These are phyloP conservation scores for Bradypus variegatus DNA, from an alignment of 2,797 vertebrate species.

Conservation along the genomic window DNA sequence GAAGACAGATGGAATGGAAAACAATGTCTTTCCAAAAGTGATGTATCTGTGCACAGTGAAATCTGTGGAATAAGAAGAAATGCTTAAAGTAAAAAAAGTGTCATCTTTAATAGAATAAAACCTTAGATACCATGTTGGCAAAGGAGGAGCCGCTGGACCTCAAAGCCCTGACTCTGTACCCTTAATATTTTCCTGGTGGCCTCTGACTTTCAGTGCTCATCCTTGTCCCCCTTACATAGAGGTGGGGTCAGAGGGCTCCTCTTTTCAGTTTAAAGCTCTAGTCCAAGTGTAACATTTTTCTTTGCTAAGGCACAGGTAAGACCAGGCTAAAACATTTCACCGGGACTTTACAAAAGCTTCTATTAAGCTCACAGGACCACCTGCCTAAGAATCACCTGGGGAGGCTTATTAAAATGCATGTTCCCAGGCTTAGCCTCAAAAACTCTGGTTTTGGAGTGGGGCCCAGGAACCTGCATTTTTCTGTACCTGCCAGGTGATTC, in stretches of 20 bases:
- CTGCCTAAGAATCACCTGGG: neutral
- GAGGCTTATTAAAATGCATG: neutral
- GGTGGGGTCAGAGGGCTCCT: neutral
- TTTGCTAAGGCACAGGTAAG: neutral
- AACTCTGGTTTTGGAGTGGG: neutral
- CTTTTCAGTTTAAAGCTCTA: neutral
- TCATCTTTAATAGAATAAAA: neutral
- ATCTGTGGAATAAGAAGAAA: conserved; percentile 33
- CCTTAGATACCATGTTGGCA: neutral
- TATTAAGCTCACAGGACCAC: neutral
- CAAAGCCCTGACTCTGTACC: neutral
- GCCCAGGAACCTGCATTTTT: neutral
- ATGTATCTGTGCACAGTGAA: conserved; percentile 10
- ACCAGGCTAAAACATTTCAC: neutral
- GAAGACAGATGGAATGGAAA: neutral
- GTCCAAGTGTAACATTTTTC: neutral
- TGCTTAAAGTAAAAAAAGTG: neutral
- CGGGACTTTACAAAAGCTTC: neutral
- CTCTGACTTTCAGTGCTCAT: neutral
- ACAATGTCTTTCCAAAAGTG: neutral
- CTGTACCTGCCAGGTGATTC: neutral
- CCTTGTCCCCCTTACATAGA: neutral
- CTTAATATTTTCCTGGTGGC: neutral
- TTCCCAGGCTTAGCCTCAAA: neutral
- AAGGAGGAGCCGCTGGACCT: neutral